Evolutionary conservation across 2,888 invertebrate species (phyloP), one percentile per base, ranked within the genome.

Genomic region (Trachelus troglodyta): DNA sequence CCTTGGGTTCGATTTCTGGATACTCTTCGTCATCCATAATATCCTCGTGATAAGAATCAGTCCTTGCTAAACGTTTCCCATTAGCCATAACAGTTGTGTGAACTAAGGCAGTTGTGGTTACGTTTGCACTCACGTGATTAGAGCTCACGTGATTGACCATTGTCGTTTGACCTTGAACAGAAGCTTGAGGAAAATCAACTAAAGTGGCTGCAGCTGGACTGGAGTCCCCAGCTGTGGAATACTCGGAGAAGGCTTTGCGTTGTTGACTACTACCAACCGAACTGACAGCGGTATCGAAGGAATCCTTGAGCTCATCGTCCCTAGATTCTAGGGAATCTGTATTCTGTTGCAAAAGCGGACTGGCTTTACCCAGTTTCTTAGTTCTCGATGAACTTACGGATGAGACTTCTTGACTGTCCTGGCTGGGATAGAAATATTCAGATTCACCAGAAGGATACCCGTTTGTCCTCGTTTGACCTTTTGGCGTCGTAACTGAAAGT

Each of bases 241-340:
- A 90, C 31, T 90, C 90, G 81, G 83, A 87, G 79, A 86, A 87
- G 6, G 83, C 86, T 79, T 89, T 89, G 56, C 84, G 86, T 31
- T 83, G 87, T 75, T 91, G 92, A 69, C 88, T 90, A 77, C 91
- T 91, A 82, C 89, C 91, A 69, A 92, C 88, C 37, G 92, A 93
- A 74, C 92, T 93, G 73, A 93, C 91, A 1, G 93, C 93, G 30
- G 93, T 93, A 80, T 94, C 94, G 84, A 93, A 93, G 0, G 94
- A 93, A 82, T 93, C 93, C 82, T 93, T 93, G 76, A 93, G 85
- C 77, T 93, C 93, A 83, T 94, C 94, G 80, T 94, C 93, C 31
- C 92, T 90, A 1, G 93, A 93, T 85, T 94, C 94, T 77, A 93
- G 86, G 35, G 93, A 93, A 83, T 93, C 93, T 0, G 92, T 93